Base-by-base conservation (phyloP, 2,888 invertebrate species). In the Eudemis profundana region DNA sequence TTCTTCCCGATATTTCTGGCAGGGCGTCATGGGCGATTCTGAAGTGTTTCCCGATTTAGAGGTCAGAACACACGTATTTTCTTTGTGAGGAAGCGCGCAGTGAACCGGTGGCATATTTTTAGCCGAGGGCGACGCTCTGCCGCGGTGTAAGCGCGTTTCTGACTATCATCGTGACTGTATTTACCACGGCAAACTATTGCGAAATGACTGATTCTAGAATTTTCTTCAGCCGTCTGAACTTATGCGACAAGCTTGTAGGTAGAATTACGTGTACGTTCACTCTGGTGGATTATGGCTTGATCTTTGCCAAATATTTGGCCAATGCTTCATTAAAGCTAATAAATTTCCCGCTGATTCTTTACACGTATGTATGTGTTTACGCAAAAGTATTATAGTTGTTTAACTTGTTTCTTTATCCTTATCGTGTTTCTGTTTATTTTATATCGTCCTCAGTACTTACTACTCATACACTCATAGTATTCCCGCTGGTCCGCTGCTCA, bases 91-190 rank as follows among this genome's bases (percentile, higher is more conserved):
- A 84, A 85, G 82, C 86, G 85, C 86, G 77, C 85, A 78, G 73
- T 87, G 85, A 87, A 87, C 86, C 77, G 83, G 68, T 78, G 79
- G 80, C 78, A 81, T 91, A 91, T 90, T 89, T 90, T 89, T 90
- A 90, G 90, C 80, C 81, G 86, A 83, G 90, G 89, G 87, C 91
- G 87, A 82, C 90, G 91, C 83, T 81, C 86, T 75, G 78, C 74
- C 73, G 70, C 66, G 67, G 64, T 62, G 63, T 69, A 62, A 66
- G 68, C 61, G 51, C 65, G 65, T 53, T 64, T 60, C 53, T 60
- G 65, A 65, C 65, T 53, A 65, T 60, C 65, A 60, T 53, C 65
- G 53, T 44, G 51, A 51, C 60, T 59, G 51, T 60, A 65, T 65
- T 53, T 59, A 65, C 46, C 33, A 44, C 44, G 40, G 36, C 21